Conservation (phyloP, 2,797 vertebrate species). For the Loriculus beryllinus region DNA sequence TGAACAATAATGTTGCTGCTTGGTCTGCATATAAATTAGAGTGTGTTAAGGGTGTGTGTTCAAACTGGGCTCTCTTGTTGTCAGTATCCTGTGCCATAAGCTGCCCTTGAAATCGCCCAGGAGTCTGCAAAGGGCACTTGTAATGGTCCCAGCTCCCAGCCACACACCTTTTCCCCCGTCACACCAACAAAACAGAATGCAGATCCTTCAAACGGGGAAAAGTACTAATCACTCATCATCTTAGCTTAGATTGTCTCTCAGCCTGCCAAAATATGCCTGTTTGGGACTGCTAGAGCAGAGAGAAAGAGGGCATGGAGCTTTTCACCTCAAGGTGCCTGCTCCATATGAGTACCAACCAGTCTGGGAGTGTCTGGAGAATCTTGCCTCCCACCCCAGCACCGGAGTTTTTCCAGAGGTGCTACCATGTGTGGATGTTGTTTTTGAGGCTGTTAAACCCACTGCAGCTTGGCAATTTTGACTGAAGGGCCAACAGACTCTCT, state of each 20-base stretch:
- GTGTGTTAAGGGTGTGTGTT: conserved; percentile 46
- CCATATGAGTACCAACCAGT: background rate
- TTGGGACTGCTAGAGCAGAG: background rate
- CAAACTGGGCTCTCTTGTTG: conserved; percentile 39
- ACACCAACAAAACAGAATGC: background rate
- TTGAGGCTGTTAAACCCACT: background rate
- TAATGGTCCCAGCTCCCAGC: background rate
- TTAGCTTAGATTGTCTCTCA: background rate
- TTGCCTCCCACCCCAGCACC: background rate
- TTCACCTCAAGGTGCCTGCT: background rate
- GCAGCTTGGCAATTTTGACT: background rate
- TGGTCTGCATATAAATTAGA: conserved; percentile 71
- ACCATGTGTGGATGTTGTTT: background rate
- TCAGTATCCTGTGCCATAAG: conserved; percentile 25
- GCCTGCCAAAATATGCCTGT: background rate
- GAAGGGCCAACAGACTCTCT: background rate
- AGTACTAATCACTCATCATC: background rate
- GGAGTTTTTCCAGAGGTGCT: background rate
- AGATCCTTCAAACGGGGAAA: background rate
- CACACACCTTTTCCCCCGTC: background rate
- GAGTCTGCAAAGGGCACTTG: background rate
- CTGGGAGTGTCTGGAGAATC: background rate
- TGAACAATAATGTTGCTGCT: conserved; percentile 67
- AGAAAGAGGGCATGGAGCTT: background rate
- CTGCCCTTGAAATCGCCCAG: conserved; percentile 14